Percentiles rank a stretch among this genome's conserved stretches.
phyloP scores from a whole-genome alignment of 2,888 invertebrate genomes.

The Dicycla oo region DNA sequence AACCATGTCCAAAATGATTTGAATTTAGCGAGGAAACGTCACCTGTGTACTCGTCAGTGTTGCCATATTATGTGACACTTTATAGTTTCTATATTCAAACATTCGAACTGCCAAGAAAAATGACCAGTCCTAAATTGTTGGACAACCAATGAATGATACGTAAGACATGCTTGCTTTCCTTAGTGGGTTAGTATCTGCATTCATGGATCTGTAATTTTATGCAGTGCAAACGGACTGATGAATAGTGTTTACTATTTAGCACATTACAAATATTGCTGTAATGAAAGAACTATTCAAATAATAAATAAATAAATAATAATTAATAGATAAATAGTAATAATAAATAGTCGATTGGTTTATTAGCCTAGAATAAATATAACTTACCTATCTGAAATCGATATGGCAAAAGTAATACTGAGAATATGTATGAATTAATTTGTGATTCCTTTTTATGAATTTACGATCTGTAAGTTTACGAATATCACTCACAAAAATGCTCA shows the following conservation, averaged over 20 bases:
- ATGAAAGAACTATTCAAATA: not conserved
- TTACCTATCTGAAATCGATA: not conserved
- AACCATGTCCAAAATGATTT: slow-evolving; percentile 67
- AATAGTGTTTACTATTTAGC: slow-evolving; percentile 28
- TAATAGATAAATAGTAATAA: no score
- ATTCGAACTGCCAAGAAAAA: slow-evolving; percentile 30
- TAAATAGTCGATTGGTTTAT: not conserved
- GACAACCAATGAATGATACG: slow-evolving; percentile 38
- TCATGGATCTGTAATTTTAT: slow-evolving; percentile 25
- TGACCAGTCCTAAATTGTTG: slow-evolving; percentile 34
- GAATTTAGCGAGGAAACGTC: slow-evolving; percentile 79
- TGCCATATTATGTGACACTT: slow-evolving; percentile 56
- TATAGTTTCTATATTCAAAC: slow-evolving; percentile 40
- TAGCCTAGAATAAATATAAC: no score
- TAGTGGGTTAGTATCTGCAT: slow-evolving; percentile 27
- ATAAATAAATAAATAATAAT: no score
- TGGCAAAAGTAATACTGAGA: not conserved
- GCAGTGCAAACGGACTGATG: slow-evolving; percentile 9
- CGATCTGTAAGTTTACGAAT: not conserved
- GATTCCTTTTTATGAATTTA: no score
- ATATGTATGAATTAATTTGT: no score
- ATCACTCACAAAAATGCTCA: no score
- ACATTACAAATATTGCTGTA: not conserved
- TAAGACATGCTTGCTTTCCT: slow-evolving; percentile 35
- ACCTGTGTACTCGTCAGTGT: slow-evolving; percentile 60